Percentiles rank a stretch among this genome's conserved stretches.
Conservation (phyloP, 2,113 vertebrate genomes). For the Opisthocomus hoazin region DNA sequence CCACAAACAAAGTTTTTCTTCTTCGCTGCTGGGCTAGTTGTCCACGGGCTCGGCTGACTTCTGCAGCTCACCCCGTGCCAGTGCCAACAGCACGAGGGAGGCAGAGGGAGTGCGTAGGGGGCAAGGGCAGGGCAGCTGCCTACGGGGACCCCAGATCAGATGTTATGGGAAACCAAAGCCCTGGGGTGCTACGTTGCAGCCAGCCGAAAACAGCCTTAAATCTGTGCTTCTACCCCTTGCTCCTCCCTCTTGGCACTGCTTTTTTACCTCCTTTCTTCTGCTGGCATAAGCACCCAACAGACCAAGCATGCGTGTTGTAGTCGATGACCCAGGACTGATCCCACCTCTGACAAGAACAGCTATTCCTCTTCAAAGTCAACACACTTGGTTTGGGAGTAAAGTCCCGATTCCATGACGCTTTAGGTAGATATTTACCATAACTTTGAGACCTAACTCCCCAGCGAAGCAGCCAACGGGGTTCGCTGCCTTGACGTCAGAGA, state of each 20-base stretch:
- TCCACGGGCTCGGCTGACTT: neutral
- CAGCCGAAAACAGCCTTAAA: neutral
- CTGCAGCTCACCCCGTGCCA: neutral
- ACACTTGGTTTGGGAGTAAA: neutral
- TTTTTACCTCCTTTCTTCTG: neutral
- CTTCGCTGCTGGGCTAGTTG: neutral
- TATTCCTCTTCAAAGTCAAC: neutral
- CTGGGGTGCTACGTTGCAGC: neutral
- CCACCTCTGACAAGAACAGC: neutral
- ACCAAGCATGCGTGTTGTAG: neutral
- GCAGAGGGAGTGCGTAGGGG: accelerated
- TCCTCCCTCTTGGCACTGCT: neutral
- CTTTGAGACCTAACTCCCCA: neutral
- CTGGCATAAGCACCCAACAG: neutral
- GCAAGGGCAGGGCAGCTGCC: neutral
- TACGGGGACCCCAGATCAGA: neutral
- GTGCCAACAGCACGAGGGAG: neutral
- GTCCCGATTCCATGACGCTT: accelerated
- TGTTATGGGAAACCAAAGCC: neutral
- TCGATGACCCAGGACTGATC: neutral
- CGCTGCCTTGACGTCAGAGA: neutral
- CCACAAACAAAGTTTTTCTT: neutral
- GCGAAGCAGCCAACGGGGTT: neutral
- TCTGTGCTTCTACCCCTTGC: neutral
- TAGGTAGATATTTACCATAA: neutral